Conservation (phyloP, 2,797 vertebrate species). For the Tragopan temminckii region DNA sequence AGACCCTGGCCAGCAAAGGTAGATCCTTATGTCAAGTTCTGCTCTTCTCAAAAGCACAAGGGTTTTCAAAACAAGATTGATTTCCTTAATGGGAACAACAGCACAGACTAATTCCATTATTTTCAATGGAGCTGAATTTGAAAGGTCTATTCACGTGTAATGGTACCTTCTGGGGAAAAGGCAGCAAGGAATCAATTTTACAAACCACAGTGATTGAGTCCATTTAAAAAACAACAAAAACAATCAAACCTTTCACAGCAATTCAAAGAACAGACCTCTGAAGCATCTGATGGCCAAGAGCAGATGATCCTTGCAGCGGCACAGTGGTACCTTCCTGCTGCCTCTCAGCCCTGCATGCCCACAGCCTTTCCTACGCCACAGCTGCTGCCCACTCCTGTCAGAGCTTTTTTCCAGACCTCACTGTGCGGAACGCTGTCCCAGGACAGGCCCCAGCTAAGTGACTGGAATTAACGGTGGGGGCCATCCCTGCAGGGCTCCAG, state of each 20-base stretch:
- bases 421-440: background rate
- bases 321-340: background rate
- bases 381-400: background rate
- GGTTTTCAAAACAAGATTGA: conserved; percentile 54
- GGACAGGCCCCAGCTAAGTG: background rate
- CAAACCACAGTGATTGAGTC: conserved; percentile 45
- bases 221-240: conserved; percentile 50
- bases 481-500: background rate
- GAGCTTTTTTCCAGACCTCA: background rate
- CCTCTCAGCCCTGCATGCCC: background rate
- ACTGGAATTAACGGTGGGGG: background rate
- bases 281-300: background rate
- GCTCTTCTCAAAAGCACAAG: conserved; percentile 12
- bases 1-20: background rate
- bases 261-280: background rate
- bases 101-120: conserved; percentile 50
- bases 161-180: conserved; percentile 63
- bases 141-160: conserved; percentile 74
- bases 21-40: background rate
- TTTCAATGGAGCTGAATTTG: conserved; percentile 63
- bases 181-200: conserved; percentile 49
- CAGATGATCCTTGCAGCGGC: background rate
- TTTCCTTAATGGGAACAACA: conserved; percentile 52
- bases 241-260: conserved; percentile 10
- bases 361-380: no score